phyloP scores from a whole-genome alignment of 2,797 vertebrate genomes.

The Gallinago nigripennis region DNA sequence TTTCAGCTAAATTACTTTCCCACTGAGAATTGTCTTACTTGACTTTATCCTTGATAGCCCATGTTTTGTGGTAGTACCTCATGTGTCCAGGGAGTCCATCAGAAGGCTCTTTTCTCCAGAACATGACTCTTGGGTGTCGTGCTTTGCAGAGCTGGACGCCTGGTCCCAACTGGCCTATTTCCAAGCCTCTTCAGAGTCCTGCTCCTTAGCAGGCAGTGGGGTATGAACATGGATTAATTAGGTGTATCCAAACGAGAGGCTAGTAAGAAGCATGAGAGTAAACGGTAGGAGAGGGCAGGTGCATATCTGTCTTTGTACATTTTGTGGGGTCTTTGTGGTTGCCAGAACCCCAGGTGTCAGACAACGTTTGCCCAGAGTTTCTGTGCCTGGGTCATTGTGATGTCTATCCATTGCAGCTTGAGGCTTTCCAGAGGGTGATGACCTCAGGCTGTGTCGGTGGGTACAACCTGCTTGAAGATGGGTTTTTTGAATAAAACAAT shows the following conservation, averaged over 20 bases:
- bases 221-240: neutral
- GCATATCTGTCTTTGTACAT: neutral
- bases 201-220: neutral
- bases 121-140: rapidly evolving
- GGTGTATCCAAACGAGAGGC: neutral
- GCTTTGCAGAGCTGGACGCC: neutral
- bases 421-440: neutral
- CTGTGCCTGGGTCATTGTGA: neutral
- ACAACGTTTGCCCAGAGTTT: neutral
- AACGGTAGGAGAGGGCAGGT: neutral
- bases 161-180: neutral
- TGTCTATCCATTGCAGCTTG: neutral
- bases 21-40: neutral
- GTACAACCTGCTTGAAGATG: neutral
- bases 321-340: neutral
- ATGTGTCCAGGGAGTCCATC: neutral
- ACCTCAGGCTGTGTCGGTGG: neutral
- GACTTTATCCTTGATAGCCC: neutral
- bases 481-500: neutral
- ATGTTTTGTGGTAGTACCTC: neutral
- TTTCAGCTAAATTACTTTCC: neutral
- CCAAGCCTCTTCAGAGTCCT: neutral
- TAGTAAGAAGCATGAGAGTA: neutral
- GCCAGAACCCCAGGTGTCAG: neutral
- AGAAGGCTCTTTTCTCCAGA: neutral